phyloP scores from a whole-genome alignment of 1,140 invertebrate species.

The Musca vetustissima region DNA sequence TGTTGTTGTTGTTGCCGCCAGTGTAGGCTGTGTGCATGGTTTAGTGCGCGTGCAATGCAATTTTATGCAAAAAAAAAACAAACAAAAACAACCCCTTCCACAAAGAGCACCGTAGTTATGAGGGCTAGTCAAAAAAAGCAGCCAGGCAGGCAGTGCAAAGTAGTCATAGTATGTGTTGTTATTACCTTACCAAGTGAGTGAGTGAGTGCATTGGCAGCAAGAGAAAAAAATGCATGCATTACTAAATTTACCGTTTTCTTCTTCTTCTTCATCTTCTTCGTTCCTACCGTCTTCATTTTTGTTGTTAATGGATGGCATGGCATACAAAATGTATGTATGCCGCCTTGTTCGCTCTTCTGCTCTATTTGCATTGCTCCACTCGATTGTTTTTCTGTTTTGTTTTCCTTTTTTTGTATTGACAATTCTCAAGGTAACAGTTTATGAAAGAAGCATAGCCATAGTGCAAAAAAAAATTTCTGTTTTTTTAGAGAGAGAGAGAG shows the following conservation, averaged over 20 bases:
- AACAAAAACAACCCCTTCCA: not conserved
- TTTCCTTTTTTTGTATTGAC: not conserved
- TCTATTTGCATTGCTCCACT: not conserved
- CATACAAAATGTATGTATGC: too few species aligned
- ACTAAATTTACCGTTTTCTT: conserved; percentile 23
- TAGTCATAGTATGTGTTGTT: not conserved
- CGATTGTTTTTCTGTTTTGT: not conserved
- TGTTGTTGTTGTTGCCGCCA: not conserved
- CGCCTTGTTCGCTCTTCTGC: too few species aligned
- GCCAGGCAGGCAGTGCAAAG: too few species aligned
- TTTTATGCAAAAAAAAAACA: conserved; percentile 21
- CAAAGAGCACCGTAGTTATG: too few species aligned
- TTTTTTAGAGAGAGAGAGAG: too few species aligned
- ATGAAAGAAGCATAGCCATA: too few species aligned
- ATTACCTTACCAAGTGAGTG: not conserved
- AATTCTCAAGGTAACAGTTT: conserved; percentile 16
- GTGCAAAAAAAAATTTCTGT: too few species aligned
- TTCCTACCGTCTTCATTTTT: not conserved
- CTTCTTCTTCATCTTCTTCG: not conserved
- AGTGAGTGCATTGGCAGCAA: conserved; percentile 9
- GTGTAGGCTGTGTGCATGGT: conserved; percentile 3
- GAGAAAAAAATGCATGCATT: too few species aligned
- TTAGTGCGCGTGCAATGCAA: conserved; percentile 21
- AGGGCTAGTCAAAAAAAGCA: too few species aligned
- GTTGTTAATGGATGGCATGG: too few species aligned